Base-by-base conservation (phyloP, 2,797 vertebrate species). In the Labroides dimidiatus region DNA sequence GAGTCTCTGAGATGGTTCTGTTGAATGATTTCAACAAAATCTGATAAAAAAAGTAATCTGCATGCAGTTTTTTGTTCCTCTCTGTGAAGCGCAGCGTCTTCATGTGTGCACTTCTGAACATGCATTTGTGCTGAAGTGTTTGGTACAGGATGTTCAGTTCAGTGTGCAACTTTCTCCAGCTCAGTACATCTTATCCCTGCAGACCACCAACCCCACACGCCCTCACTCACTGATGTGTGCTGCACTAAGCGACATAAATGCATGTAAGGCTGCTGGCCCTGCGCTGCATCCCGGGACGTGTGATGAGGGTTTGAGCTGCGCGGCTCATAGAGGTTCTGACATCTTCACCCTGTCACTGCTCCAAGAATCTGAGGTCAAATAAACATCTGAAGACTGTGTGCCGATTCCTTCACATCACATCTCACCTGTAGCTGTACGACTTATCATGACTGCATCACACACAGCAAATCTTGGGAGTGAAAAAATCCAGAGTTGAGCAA, bases 171-270 rank as follows among this genome's bases (percentile, higher is more conserved):
- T 43, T 43, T 57, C 21, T 24, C 21, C 33, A 19, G 19, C 14
- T 55, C 21, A 24, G 21, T 27, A 16, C 9, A 11, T 2, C 21
- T 42, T 19, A 57, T 49, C 48, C 48, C 48, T 49, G 48, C 48
- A 49, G 48, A 49, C 48, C 48, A 49, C 48, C 48, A 49, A 16
- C 48, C 48, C 19, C n/a, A 11, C n/a, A 45, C 44, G 4, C 44
- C 47, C 47, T 48, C 30, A 21, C 48, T 4, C 20, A 14, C 48
- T 24, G 48, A 6, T 21, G 21, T 24, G 20, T 49, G 48, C 48
- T 47, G 45, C 45, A 47, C 45, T 21, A 19, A 49, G 48, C 23
- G 27, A 21, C 48, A 49, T 16, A 7, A 49, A 23, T 49, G 48
- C 13, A 27, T 49, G 48, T 16, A 16, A 49, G 48, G 23, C 48